Conservation (phyloP, 2,888 invertebrate species). For the Silvanus unidentatus region DNA sequence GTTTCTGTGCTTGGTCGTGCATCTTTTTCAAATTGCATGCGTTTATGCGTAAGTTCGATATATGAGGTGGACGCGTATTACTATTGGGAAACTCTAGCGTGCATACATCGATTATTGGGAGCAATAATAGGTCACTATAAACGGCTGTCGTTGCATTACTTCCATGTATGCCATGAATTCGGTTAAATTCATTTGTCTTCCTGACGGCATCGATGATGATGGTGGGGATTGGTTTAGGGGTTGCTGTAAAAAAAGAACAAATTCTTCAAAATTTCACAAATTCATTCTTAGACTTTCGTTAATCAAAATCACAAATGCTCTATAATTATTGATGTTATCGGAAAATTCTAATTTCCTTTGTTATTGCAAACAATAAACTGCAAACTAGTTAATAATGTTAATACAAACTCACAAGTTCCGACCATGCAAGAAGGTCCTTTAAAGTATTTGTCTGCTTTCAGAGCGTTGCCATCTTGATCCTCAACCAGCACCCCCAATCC, state of each 20-base stretch:
- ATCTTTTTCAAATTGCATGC: conserved; percentile 35
- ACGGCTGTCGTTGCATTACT: conserved; percentile 38
- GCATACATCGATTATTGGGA: conserved; percentile 46
- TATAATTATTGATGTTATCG: background rate
- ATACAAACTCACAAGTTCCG: conserved; percentile 45
- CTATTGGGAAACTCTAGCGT: conserved; percentile 42
- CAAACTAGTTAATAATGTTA: conserved; percentile 23
- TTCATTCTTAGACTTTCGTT: too few species aligned
- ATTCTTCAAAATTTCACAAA: too few species aligned
- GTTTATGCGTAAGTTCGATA: conserved; percentile 26
- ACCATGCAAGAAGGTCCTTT: conserved; percentile 49
- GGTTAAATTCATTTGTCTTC: conserved; percentile 33
- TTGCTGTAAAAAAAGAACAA: conserved; percentile 34
- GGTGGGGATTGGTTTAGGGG: conserved; percentile 45
- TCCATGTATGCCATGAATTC: conserved; percentile 35
- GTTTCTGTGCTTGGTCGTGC: conserved; percentile 29
- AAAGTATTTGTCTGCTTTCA: conserved; percentile 50
- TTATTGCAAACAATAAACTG: too few species aligned
- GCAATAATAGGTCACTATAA: conserved; percentile 35
- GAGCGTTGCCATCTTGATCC: conserved; percentile 52
- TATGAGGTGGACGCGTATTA: conserved; percentile 21
- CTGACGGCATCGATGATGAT: conserved; percentile 38
- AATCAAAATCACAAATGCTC: background rate
- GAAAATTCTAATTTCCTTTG: too few species aligned
- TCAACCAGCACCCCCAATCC: conserved; percentile 54